Evolutionary conservation across 2,888 invertebrate species (phyloP).

Genomic region (Zeuzera pyrina): DNA sequence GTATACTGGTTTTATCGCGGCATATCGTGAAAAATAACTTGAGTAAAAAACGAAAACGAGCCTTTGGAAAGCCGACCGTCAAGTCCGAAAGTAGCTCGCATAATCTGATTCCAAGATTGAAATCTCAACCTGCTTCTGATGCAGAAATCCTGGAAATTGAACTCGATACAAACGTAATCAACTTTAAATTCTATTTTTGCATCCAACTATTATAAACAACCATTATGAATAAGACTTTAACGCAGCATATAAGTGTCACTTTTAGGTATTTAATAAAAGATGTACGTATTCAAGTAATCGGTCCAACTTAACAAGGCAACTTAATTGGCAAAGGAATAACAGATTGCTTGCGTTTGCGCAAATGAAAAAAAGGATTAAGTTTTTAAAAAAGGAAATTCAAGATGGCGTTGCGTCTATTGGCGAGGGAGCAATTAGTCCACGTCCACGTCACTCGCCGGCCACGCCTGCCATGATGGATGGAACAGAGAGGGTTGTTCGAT

Average conservation of each 20-base stretch:
- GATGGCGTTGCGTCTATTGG: slow-evolving; percentile 45
- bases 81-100: slow-evolving; percentile 5
- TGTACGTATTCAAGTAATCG: slow-evolving; percentile 20
- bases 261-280: no score
- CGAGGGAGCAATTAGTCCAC: slow-evolving; percentile 44
- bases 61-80: slow-evolving; percentile 27
- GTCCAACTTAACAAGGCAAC: slow-evolving; percentile 31
- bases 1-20: slow-evolving; percentile 31
- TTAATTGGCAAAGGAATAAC: slow-evolving; percentile 29
- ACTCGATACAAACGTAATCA: no score
- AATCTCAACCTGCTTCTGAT: slow-evolving; percentile 15
- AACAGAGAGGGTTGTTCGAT: slow-evolving; percentile 20
- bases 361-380: slow-evolving; percentile 27
- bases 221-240: no score
- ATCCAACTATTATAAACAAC: no score
- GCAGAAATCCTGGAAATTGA: slow-evolving; percentile 11
- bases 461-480: slow-evolving; percentile 39
- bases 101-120: slow-evolving; percentile 22
- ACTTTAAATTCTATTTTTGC: no score
- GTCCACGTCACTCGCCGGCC: slow-evolving; percentile 33
- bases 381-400: slow-evolving; percentile 41
- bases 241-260: slow-evolving; percentile 7
- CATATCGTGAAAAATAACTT: slow-evolving; percentile 34
- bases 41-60: slow-evolving; percentile 21
- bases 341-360: slow-evolving; percentile 36